phyloP scores from a whole-genome alignment of 2,113 vertebrate species.

The Hiodon tergisus region DNA sequence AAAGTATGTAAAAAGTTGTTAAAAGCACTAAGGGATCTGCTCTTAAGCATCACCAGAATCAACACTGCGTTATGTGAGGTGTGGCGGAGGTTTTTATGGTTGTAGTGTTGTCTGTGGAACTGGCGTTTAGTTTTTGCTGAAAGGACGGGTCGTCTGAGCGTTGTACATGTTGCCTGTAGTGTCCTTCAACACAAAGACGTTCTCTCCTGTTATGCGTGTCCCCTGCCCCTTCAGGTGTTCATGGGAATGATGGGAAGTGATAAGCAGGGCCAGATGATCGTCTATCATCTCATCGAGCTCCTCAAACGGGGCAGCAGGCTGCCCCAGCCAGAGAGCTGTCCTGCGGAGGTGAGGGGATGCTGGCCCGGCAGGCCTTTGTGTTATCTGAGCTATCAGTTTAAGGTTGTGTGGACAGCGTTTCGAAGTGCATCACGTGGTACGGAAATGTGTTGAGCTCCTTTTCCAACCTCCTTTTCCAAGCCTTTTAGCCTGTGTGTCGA shows the following conservation, averaged over 20 bases:
- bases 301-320: slow-evolving; percentile 82
- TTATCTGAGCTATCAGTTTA: background rate
- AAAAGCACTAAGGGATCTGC: background rate
- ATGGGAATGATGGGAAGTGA: slow-evolving; percentile 95
- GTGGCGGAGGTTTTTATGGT: background rate
- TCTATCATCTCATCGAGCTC: slow-evolving; percentile 91
- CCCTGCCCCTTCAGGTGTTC: slow-evolving; percentile 73
- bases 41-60: background rate
- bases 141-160: too few species aligned
- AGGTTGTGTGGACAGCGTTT: background rate
- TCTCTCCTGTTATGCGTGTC: background rate
- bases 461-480: background rate
- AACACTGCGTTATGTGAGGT: background rate
- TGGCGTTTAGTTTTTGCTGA: too few species aligned
- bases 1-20: too few species aligned
- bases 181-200: background rate
- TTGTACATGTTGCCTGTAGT: background rate
- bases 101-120: too few species aligned
- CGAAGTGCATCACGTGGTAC: background rate
- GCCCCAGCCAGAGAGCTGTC: slow-evolving; percentile 77
- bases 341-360: slow-evolving; percentile 72
- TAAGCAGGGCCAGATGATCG: slow-evolving; percentile 98
- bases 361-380: background rate
- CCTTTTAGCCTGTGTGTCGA: slow-evolving; percentile 26
- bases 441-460: background rate